These are phyloP conservation scores for Chaetodon trifascialis DNA, from an alignment of 2,113 vertebrate species.

Conservation along the genomic window DNA sequence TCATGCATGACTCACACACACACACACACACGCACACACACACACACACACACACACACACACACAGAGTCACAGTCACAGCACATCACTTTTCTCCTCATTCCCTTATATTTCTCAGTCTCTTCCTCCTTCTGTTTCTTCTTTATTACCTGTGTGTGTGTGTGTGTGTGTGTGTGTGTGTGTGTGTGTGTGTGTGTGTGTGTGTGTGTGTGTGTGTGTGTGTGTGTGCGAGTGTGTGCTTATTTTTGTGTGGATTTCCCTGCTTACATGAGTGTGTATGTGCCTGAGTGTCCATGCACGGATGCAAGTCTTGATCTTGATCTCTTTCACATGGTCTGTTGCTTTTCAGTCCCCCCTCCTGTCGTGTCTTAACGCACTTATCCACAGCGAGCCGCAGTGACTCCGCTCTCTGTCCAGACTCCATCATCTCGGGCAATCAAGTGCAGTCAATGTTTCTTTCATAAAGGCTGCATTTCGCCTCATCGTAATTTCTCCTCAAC, in stretches of 20 bases:
- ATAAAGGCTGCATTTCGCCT: slow-evolving; percentile 58
- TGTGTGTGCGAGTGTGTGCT: background rate
- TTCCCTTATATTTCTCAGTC: background rate
- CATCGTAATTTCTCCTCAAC: slow-evolving; percentile 64
- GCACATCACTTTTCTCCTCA: background rate
- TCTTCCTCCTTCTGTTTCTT: background rate
- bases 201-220: background rate
- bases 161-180: background rate
- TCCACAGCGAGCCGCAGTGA: slow-evolving; percentile 39
- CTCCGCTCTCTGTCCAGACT: slow-evolving; percentile 58
- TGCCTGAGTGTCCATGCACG: background rate
- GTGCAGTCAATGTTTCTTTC: slow-evolving; percentile 74
- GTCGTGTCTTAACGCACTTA: slow-evolving; percentile 1
- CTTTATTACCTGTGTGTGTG: rapidly evolving
- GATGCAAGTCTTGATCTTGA: background rate
- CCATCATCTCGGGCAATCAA: slow-evolving; percentile 71
- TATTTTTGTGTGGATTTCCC: background rate
- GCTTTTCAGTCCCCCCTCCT: slow-evolving; percentile 25
- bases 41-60: background rate
- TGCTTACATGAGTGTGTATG: background rate
- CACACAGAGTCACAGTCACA: background rate
- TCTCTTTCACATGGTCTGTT: slow-evolving; percentile 19
- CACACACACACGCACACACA: slow-evolving; percentile 26
- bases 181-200: background rate
- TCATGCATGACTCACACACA: slow-evolving; percentile 79